These are phyloP conservation scores for Camelus bactrianus DNA, from an alignment of 2,113 vertebrate genomes.

Conservation along the genomic window DNA sequence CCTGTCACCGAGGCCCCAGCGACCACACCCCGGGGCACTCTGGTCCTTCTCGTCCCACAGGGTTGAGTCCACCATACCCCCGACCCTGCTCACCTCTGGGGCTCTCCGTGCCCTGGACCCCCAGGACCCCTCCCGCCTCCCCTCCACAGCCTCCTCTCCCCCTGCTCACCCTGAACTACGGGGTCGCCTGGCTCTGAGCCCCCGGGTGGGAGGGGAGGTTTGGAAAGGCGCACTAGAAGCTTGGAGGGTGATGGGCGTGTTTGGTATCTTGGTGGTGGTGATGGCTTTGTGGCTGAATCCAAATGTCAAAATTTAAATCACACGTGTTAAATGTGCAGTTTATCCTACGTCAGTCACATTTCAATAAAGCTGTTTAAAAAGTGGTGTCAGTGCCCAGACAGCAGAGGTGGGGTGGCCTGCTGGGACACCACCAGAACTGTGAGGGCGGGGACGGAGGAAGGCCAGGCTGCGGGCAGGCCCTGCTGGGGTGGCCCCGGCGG, in stretches of 20 bases:
- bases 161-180: rapidly evolving
- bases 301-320: background rate
- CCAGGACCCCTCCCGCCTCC: background rate
- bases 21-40: background rate
- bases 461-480: no score
- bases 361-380: background rate
- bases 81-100: background rate
- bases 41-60: background rate
- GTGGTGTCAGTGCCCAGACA: background rate
- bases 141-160: background rate
- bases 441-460: no score
- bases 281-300: background rate
- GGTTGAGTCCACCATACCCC: background rate
- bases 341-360: background rate
- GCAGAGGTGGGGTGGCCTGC: background rate
- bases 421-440: background rate
- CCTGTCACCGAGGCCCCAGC: background rate
- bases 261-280: background rate
- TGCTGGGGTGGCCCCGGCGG: background rate
- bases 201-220: background rate
- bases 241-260: background rate
- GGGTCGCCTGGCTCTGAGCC: background rate
- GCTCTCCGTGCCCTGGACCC: background rate
- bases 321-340: background rate
- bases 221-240: background rate